Conservation (phyloP, 2,888 invertebrate species). For the Siphlonurus alternatus region DNA sequence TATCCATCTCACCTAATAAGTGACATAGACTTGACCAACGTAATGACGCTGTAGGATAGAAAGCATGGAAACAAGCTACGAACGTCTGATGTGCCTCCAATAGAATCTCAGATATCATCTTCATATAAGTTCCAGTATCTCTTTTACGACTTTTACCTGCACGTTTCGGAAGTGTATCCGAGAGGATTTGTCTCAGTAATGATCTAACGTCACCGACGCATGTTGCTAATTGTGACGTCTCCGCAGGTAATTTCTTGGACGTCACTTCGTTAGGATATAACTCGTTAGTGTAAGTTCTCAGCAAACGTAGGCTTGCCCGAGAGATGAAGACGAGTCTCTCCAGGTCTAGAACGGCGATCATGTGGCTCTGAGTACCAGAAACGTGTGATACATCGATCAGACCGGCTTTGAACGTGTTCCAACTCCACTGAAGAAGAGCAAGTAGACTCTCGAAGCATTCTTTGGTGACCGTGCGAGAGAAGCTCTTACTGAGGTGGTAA, state of each 20-base stretch:
- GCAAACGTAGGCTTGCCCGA: slow-evolving; percentile 60
- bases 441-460: slow-evolving; percentile 73
- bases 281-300: slow-evolving; percentile 76
- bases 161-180: slow-evolving; percentile 37
- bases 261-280: slow-evolving; percentile 56
- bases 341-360: slow-evolving; percentile 44
- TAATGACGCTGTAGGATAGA: slow-evolving; percentile 82
- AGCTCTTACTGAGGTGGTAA: slow-evolving; percentile 69
- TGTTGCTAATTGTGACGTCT: slow-evolving; percentile 66
- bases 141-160: slow-evolving; percentile 20
- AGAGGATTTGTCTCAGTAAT: slow-evolving; percentile 63
- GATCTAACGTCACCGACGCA: slow-evolving; percentile 72
- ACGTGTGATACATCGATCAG: slow-evolving; percentile 34
- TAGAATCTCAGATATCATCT: slow-evolving; percentile 54
- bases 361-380: slow-evolving; percentile 27
- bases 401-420: slow-evolving; percentile 67
- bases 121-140: slow-evolving; percentile 23
- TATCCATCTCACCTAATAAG: slow-evolving; percentile 44
- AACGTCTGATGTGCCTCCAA: slow-evolving; percentile 84
- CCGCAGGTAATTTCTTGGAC: slow-evolving; percentile 32
- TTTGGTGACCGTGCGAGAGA: slow-evolving; percentile 71
- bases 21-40: slow-evolving; percentile 89
- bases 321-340: slow-evolving; percentile 76
- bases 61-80: slow-evolving; percentile 84
- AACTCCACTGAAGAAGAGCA: slow-evolving; percentile 77